Evolutionary conservation across 2,888 invertebrate species (phyloP).

Genomic region (Drepana falcataria): DNA sequence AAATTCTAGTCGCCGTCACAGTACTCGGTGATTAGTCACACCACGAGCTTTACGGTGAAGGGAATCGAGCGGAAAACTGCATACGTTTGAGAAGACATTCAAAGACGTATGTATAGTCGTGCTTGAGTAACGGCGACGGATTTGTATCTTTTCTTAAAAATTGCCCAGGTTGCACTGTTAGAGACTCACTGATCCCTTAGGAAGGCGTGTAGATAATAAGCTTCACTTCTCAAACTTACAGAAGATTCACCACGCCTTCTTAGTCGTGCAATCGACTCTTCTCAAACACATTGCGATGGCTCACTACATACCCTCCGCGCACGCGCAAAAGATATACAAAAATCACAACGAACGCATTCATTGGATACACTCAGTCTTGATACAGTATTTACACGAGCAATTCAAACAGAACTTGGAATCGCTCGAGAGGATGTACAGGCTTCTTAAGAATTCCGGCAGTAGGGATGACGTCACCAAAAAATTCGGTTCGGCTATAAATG

Average conservation of each 20-base stretch:
- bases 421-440: constrained; percentile 60
- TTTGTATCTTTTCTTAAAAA: no score
- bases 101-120: no score
- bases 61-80: no score
- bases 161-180: no score
- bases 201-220: no score
- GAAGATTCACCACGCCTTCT: constrained; percentile 71
- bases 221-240: constrained; percentile 29
- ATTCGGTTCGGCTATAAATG: constrained; percentile 42
- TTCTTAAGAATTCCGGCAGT: constrained; percentile 57
- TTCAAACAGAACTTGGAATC: constrained; percentile 49
- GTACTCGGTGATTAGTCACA: no score
- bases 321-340: constrained; percentile 42
- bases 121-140: no score
- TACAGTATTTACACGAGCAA: constrained; percentile 42
- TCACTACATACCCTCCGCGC: constrained; percentile 41
- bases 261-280: constrained; percentile 67
- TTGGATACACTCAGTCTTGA: constrained; percentile 57
- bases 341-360: constrained; percentile 67
- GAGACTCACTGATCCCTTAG: no score
- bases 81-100: no score
- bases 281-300: constrained; percentile 63
- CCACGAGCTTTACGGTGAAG: no score
- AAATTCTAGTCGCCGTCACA: no score
- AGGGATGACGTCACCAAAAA: constrained; percentile 42